Evolutionary conservation across 1,140 invertebrate genomes (phyloP), one percentile per base, ranked within the genome.

Genomic region (Drosophila ironensis): DNA sequence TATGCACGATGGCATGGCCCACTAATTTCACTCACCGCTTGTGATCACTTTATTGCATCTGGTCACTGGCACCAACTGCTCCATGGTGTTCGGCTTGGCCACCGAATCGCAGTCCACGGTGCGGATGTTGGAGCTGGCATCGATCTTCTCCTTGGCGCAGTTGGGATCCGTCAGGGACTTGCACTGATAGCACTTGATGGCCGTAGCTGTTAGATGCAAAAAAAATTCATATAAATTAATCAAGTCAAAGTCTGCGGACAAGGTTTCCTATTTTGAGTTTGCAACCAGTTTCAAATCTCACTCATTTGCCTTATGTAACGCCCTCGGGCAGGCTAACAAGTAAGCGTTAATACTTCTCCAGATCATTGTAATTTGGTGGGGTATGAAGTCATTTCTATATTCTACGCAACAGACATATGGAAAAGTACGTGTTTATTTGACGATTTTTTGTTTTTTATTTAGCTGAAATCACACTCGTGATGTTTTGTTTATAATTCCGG

Each of bases 11-110:
- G 40, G 7, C 14, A 72, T 35, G 16, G 20, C 11, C 12, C 6
- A 16, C 3, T 2, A 8, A 25, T 60, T 47, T 47, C 27, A 87
- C 88, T 88, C 69, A 89, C 88, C 88, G 12, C 71, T 88, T 20
- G 88, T 89, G 30, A 84, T 44, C 41, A 89, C 88, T 59, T 88
- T 89, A 46, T 89, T 89, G 69, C 88, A 89, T 27, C 47, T 89
- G 50, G 88, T 89, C 44, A 89, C 87, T 1, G 87, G 61, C 50
- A 76, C 57, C 41, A 82, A 46, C 41, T 78, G 72, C 5, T 89
- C 80, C 76, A 88, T 75, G 2, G 48, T 72, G 24, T 42, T 72
- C 7, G 88, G 88, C 24, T 70, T 86, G 2, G 68, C n/a, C 40
- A 56, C 71, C 4, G 1, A 20, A 22, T 89, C 76, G 22, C 88